Percentiles rank a stretch among this genome's conserved stretches.
Conservation (phyloP, 2,113 vertebrate species). For the Perca schrenkii region DNA sequence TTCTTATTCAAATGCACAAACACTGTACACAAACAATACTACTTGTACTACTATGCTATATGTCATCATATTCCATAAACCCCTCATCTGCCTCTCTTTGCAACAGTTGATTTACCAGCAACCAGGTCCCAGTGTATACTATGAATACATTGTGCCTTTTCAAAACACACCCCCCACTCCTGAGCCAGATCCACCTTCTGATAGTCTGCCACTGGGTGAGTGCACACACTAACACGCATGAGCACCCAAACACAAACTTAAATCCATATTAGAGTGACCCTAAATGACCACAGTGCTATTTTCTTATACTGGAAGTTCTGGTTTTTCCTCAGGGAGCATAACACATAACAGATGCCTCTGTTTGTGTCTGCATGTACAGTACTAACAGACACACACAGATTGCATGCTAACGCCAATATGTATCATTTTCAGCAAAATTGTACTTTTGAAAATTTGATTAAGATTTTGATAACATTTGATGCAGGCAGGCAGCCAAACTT, state of each 20-base stretch:
- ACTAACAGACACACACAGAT: background rate
- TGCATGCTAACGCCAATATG: conserved; percentile 5
- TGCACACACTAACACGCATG: conserved; percentile 26
- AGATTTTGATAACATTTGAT: conserved; percentile 29
- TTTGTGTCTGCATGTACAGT: conserved; percentile 18
- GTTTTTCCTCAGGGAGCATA: conserved; percentile 22
- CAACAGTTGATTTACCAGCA: conserved; percentile 84
- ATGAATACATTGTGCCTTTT: conserved; percentile 78
- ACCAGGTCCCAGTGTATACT: conserved; percentile 75
- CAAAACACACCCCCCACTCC: conserved; percentile 37
- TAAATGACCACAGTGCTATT: conserved; percentile 14
- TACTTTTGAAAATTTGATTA: conserved; percentile 46
- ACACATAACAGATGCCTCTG: conserved; percentile 51
- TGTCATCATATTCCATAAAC: background rate
- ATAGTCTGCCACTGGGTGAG: conserved; percentile 68
- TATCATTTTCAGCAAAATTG: conserved; percentile 33
- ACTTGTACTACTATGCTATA: background rate
- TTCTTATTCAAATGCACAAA: background rate
- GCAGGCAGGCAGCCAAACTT: conserved; percentile 23
- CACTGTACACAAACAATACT: background rate
- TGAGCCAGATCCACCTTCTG: conserved; percentile 50
- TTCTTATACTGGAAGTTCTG: conserved; percentile 23
- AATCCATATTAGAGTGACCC: background rate
- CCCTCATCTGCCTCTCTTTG: background rate
- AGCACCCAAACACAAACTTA: conserved; percentile 6